Evolutionary conservation across 1,140 invertebrate species (phyloP).

Genomic region (Drosophila ficusphila): DNA sequence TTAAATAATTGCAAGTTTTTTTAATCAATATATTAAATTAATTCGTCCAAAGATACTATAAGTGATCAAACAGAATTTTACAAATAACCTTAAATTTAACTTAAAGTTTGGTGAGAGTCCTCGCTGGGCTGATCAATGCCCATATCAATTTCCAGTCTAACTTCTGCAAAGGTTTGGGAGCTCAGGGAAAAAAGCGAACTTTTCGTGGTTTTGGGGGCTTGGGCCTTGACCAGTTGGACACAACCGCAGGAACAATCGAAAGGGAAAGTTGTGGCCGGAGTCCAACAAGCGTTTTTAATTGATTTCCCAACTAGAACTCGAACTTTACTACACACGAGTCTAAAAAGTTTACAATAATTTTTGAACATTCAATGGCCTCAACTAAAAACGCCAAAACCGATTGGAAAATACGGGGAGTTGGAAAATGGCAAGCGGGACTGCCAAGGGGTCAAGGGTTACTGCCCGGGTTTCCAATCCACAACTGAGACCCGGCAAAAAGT

Average conservation of each 20-base stretch:
- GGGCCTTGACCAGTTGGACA: conserved; percentile 22
- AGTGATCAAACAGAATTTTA: too few species aligned
- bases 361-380: conserved; percentile 78
- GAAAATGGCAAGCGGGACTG: not conserved
- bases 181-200: conserved; percentile 1
- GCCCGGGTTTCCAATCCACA: conserved; percentile 54
- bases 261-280: conserved; percentile 63
- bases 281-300: conserved; percentile 78
- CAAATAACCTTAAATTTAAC: too few species aligned
- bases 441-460: conserved; percentile 6
- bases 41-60: too few species aligned
- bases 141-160: conserved; percentile 9
- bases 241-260: conserved; percentile 39
- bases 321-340: conserved; percentile 45
- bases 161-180: conserved; percentile 1
- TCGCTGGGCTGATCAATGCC: conserved; percentile 5
- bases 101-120: conserved; percentile 1
- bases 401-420: conserved; percentile 19
- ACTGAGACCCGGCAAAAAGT: conserved; percentile 61
- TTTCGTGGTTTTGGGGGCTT: not conserved
- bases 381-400: conserved; percentile 79
- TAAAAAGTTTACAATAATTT: conserved; percentile 83
- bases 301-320: conserved; percentile 69
- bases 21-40: not conserved
- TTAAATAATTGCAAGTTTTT: too few species aligned